phyloP scores from a whole-genome alignment of 2,888 invertebrate species.

The Epistrophella euchroma region DNA sequence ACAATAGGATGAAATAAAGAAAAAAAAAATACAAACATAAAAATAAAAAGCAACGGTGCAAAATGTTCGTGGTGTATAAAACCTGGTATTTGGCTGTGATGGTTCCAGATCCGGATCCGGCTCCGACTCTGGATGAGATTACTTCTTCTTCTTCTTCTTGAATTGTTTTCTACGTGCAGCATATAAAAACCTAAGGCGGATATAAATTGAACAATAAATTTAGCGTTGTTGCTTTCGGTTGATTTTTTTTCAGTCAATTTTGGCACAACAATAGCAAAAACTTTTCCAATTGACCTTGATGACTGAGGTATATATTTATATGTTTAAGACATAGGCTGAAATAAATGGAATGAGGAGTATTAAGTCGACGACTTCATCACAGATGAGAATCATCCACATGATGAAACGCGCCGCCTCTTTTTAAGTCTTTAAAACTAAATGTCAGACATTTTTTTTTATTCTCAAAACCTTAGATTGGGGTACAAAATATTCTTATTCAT shows the following conservation, averaged over 20 bases:
- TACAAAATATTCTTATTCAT: neutral
- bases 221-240: constrained; percentile 57
- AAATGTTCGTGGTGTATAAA: constrained; percentile 1
- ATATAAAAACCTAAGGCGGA: constrained; percentile 64
- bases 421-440: no score
- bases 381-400: neutral
- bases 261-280: constrained; percentile 53
- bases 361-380: constrained; percentile 2
- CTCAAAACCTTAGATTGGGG: no score
- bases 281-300: constrained; percentile 74
- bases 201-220: constrained; percentile 73
- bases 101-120: neutral
- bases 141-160: constrained; percentile 61
- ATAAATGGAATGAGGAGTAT: neutral
- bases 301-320: constrained; percentile 12
- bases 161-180: constrained; percentile 60
- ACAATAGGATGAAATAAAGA: neutral
- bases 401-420: neutral
- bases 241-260: neutral
- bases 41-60: constrained; percentile 38
- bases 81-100: constrained; percentile 1
- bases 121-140: constrained; percentile 44
- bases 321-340: neutral
- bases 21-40: constrained; percentile 20
- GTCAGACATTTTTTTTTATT: no score